Base-by-base conservation (phyloP, 2,888 invertebrate species). In the Drosophila borborema region DNA sequence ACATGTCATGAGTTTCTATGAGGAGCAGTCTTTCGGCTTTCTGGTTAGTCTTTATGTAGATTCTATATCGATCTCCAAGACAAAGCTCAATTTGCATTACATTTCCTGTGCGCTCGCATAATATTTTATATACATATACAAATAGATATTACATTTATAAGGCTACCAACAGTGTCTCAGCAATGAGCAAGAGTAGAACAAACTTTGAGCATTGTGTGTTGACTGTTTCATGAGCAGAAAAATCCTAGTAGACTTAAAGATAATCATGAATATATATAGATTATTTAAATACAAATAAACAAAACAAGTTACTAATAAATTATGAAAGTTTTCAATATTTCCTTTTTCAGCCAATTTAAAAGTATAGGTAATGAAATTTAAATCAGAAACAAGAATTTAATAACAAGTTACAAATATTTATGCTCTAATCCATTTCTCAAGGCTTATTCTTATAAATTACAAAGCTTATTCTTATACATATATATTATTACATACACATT, bases 51-150 rank as follows among this genome's bases (percentile, higher is more conserved):
- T 51, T 54, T 59, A 64, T 76, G 65, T 54, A 68, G 68, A 72
- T 62, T 75, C 58, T 70, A 64, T 72, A 66, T 73, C 73, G 69
- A 77, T 60, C 70, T 61, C 75, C 66, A 31, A 63, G 72, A 56
- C 65, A 63, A 79, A 87, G 82, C 85, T 61, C 89, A 85, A 85
- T 85, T 85, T 85, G 89, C 87, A 85, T 89, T 89, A 89, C 70
- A 87, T 86, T 82, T 86, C 71, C 80, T 69, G 60, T 63, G 68
- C 66, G 54, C 45, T 70, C 48, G 45, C 77, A 72, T 76, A 64
- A 79, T 66, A 77, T 79, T 74, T 77, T 68, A 23, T 23, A 23
- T 23, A 73, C 73, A 78, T 65, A 72, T 64, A 67, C 71, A 69
- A 74, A 69, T 65, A 82, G 68, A 75, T 63, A 77, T 85, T 69